phyloP scores from a whole-genome alignment of 92 coral and sea anemone species.

The Ricordea florida region DNA sequence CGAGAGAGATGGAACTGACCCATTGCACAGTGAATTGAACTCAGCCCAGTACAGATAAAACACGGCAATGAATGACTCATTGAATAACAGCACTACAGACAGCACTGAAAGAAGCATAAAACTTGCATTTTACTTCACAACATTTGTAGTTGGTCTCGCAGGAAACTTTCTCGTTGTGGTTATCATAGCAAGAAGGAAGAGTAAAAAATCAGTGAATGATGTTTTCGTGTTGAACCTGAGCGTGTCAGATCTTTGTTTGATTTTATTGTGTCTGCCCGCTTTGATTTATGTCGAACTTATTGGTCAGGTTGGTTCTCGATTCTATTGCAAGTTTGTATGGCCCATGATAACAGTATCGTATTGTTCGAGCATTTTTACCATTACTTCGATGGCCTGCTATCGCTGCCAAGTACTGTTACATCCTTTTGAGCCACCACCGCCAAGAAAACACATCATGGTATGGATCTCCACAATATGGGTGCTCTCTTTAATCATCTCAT shows the following conservation, averaged over 20 bases:
- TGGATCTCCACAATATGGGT: constrained; percentile 62
- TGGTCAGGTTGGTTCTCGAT: constrained; percentile 49
- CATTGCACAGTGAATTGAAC: too few relatives aligned
- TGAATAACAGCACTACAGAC: constrained; percentile 1
- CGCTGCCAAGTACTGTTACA: constrained; percentile 59
- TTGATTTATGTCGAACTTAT: constrained; percentile 50
- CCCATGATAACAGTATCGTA: constrained; percentile 65
- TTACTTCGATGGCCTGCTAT: constrained; percentile 66
- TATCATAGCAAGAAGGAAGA: constrained; percentile 45
- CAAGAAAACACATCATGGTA: constrained; percentile 27
- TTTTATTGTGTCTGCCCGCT: constrained; percentile 62
- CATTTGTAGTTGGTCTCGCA: constrained; percentile 54
- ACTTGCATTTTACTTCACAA: constrained; percentile 45
- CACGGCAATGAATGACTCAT: constrained; percentile 49
- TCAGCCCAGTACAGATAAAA: not conserved
- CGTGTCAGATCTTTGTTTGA: constrained; percentile 55
- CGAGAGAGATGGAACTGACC: not conserved
- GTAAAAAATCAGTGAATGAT: constrained; percentile 55
- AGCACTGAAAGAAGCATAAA: not conserved
- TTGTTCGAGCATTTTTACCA: constrained; percentile 63
- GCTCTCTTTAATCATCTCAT: constrained; percentile 31
- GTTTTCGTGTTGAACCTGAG: constrained; percentile 58
- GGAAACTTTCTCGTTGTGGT: constrained; percentile 64
- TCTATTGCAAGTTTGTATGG: constrained; percentile 70
- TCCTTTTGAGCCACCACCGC: constrained; percentile 65